Evolutionary conservation across 1,140 invertebrate species (phyloP).

Genomic region (Eriocheir sinensis): DNA sequence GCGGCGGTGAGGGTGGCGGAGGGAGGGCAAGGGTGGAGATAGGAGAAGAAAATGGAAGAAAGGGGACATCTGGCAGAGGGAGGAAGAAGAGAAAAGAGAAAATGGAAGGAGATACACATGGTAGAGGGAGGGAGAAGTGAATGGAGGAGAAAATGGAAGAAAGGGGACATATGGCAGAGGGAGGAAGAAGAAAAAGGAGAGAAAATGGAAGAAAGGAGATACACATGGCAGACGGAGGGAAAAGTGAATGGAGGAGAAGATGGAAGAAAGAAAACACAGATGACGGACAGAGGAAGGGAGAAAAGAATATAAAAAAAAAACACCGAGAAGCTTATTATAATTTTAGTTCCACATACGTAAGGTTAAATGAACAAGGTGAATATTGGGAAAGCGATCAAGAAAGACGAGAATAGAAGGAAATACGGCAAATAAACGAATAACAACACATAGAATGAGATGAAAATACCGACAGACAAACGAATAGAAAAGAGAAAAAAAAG

Average conservation of each 20-base stretch:
- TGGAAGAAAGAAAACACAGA: not conserved
- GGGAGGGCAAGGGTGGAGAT: not conserved
- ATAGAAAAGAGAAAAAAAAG: not conserved
- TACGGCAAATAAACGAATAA: too few species aligned
- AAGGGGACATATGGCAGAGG: not conserved
- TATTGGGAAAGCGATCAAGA: too few species aligned
- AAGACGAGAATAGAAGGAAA: too few species aligned
- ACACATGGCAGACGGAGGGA: too few species aligned
- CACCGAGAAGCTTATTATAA: too few species aligned
- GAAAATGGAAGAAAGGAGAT: not conserved
- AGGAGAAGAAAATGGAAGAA: not conserved
- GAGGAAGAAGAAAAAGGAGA: not conserved
- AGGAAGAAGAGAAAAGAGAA: not conserved
- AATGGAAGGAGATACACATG: not conserved
- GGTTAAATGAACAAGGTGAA: too few species aligned
- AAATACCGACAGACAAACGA: not conserved
- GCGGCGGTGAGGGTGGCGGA: not conserved
- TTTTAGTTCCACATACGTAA: too few species aligned
- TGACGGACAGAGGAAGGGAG: not conserved
- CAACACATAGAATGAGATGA: too few species aligned
- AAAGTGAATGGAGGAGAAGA: not conserved
- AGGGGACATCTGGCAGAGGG: not conserved
- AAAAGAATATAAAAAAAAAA: not conserved
- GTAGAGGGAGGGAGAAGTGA: not conserved
- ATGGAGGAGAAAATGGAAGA: not conserved